phyloP scores from a whole-genome alignment of 2,797 vertebrate genomes.

The Salarias fasciatus region DNA sequence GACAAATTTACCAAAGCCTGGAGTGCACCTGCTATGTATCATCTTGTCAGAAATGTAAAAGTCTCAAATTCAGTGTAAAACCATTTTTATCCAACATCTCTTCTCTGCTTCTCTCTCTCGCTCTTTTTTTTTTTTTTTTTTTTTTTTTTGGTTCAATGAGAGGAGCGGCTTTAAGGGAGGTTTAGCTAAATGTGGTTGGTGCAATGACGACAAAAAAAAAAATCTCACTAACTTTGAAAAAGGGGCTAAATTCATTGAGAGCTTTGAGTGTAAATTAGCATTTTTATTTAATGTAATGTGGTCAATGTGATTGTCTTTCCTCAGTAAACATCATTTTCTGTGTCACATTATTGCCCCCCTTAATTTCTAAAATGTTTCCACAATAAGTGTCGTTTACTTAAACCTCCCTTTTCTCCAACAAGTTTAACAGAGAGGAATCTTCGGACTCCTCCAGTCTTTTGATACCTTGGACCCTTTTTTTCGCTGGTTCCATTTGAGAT shows the following conservation, averaged over 20 bases:
- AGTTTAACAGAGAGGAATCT: conserved; percentile 10
- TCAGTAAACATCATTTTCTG: conserved; percentile 18
- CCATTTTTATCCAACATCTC: conserved; percentile 19
- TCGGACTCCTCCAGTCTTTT: conserved; percentile 17
- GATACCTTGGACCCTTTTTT: conserved; percentile 33
- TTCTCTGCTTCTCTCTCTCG: conserved; percentile 24
- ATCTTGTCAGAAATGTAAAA: conserved; percentile 12
- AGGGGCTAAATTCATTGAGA: conserved; percentile 38
- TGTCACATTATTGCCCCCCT: conserved; percentile 16
- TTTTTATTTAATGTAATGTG: conserved; percentile 70
- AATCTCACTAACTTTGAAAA: conserved; percentile 15
- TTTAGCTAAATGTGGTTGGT: conserved; percentile 43
- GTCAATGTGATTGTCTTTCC: conserved; percentile 57
- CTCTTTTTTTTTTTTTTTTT: conserved; percentile 18
- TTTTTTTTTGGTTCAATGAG: too few species aligned
- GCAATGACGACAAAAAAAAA: conserved; percentile 13
- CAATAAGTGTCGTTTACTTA: not conserved
- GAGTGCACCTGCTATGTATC: not conserved
- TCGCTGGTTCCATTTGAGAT: conserved; percentile 31
- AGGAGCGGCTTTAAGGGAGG: conserved; percentile 31
- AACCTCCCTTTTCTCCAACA: conserved; percentile 4
- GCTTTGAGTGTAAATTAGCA: conserved; percentile 55
- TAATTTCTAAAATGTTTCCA: conserved; percentile 10
- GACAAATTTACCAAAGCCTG: conserved; percentile 13
- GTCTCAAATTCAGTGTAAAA: conserved; percentile 10